phyloP scores from a whole-genome alignment of 2,888 invertebrate species.

The Epirrhoe alternata region DNA sequence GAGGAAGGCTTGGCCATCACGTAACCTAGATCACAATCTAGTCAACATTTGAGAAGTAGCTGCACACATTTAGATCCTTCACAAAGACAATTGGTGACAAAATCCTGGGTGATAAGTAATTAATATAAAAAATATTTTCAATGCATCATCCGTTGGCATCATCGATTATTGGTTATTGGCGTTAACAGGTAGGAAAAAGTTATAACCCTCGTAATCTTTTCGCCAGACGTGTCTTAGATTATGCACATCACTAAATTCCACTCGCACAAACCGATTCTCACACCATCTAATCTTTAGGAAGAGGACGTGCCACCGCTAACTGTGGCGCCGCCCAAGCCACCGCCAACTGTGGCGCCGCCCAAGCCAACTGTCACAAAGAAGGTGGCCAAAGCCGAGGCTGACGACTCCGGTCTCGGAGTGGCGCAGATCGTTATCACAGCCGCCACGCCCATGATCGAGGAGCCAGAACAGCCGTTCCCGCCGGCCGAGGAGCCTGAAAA shows the following conservation, averaged over 20 bases:
- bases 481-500: conserved; percentile 67
- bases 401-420: conserved; percentile 90
- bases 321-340: not conserved
- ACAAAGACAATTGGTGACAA: no score
- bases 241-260: conserved; percentile 12
- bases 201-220: no score
- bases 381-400: conserved; percentile 72
- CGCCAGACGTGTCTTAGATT: not conserved
- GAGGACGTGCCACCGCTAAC: conserved; percentile 47
- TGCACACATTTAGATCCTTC: no score
- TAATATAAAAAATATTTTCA: no score
- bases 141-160: no score
- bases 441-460: conserved; percentile 96
- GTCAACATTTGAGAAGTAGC: no score
- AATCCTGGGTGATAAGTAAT: no score
- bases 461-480: conserved; percentile 92
- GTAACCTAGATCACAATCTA: no score
- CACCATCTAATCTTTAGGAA: conserved; percentile 38
- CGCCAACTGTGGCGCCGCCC: conserved; percentile 22
- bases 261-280: not conserved
- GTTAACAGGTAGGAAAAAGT: no score
- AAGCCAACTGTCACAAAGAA: conserved; percentile 41
- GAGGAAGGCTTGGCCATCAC: no score
- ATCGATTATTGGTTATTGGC: no score
- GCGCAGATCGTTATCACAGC: conserved; percentile 97